phyloP scores from a whole-genome alignment of 1,140 invertebrate genomes.

The Cyphomyrmex costatus region DNA sequence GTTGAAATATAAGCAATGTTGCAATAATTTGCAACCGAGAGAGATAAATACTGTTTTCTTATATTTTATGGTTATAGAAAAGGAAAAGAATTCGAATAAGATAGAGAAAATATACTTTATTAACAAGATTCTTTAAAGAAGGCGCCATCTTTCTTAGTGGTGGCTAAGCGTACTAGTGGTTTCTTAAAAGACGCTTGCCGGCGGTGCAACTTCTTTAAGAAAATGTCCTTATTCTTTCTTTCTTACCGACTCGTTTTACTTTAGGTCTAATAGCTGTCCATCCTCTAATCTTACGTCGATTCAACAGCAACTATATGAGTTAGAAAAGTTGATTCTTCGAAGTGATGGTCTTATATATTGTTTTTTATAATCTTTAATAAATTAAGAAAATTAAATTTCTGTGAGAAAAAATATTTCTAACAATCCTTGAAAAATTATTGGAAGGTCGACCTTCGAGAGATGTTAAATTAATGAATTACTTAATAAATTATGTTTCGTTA shows the following conservation, averaged over 20 bases:
- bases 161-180: slow-evolving; percentile 71
- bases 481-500: not conserved
- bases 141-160: slow-evolving; percentile 81
- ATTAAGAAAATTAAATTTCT: slow-evolving; percentile 4
- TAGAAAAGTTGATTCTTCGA: not conserved
- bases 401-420: slow-evolving; percentile 33
- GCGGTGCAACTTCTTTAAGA: slow-evolving; percentile 85
- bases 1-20: not conserved
- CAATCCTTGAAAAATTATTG: not conserved
- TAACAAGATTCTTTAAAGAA: slow-evolving; percentile 52
- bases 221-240: slow-evolving; percentile 83
- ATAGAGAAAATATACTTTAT: not conserved
- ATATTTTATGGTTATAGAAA: not conserved
- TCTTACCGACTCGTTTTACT: slow-evolving; percentile 83
- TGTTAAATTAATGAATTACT: not conserved
- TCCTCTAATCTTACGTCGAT: slow-evolving; percentile 60
- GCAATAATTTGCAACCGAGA: not conserved
- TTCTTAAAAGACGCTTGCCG: slow-evolving; percentile 82
- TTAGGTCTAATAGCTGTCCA: slow-evolving; percentile 12
- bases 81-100: not conserved
- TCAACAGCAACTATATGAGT: not conserved
- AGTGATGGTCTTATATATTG: not conserved
- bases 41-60: not conserved
- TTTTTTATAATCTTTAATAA: not conserved
- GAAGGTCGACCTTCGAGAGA: not conserved